These are phyloP conservation scores for Trachurus trachurus DNA, from an alignment of 2,797 vertebrate genomes.

Conservation along the genomic window DNA sequence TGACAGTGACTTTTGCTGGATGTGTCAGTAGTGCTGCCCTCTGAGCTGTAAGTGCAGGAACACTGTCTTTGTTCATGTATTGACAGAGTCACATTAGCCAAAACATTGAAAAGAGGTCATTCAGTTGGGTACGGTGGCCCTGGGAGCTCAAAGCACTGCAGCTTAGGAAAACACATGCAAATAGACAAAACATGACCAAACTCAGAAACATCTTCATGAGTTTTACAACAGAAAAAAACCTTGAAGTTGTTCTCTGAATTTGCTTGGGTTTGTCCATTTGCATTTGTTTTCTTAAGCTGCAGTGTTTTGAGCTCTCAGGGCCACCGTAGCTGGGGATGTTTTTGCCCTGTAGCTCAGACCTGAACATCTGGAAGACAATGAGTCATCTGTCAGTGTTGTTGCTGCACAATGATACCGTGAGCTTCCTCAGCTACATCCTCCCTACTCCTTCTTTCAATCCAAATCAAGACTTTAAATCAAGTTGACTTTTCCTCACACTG, in stretches of 20 bases:
- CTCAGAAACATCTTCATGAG: no score
- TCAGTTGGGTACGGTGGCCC: no score
- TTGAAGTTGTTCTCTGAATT: no score
- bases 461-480: not conserved
- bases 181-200: no score
- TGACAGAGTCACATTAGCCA: not conserved
- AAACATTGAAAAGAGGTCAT: no score
- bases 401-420: not conserved
- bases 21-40: conserved; percentile 7
- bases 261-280: no score
- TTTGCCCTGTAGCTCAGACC: not conserved
- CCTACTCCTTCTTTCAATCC: not conserved
- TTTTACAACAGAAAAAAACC: no score
- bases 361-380: conserved; percentile 12
- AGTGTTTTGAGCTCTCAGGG: no score
- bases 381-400: not conserved
- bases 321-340: not conserved
- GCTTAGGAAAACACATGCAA: no score
- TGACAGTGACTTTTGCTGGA: not conserved
- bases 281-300: no score
- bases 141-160: no score
- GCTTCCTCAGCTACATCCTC: not conserved
- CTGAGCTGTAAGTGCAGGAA: not conserved
- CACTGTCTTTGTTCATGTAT: no score
- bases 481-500: not conserved